phyloP scores from a whole-genome alignment of 2,797 vertebrate genomes.

The Clarias fuscus region DNA sequence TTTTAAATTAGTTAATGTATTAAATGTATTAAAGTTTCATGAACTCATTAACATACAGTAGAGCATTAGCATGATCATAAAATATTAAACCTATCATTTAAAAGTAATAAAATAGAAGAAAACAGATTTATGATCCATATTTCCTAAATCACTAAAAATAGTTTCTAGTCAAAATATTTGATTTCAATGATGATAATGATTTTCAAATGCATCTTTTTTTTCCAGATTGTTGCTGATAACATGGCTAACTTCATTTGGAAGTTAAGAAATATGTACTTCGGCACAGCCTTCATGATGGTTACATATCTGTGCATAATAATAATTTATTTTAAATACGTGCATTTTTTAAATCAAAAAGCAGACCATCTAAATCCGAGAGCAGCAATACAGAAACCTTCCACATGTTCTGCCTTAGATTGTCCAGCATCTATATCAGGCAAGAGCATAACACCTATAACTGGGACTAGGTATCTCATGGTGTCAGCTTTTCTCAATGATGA shows the following conservation, averaged over 20 bases:
- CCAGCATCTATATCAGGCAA: conserved; percentile 28
- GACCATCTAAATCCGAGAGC: not conserved
- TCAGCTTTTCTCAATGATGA: conserved; percentile 65
- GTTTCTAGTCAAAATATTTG: not conserved
- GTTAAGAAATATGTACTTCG: not conserved
- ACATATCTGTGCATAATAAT: not conserved
- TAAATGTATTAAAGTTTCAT: too few relatives aligned
- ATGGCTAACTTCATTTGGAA: conserved; percentile 13
- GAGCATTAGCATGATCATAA: too few relatives aligned
- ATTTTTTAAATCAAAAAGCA: not conserved
- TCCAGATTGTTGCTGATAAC: conserved; percentile 3
- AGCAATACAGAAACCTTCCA: conserved; percentile 18
- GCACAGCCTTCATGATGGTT: not conserved
- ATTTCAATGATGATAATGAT: too few relatives aligned
- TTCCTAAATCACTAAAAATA: not conserved
- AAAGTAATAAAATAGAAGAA: not conserved
- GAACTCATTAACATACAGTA: too few relatives aligned
- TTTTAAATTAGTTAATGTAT: too few relatives aligned
- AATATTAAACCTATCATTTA: too few relatives aligned
- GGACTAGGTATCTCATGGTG: conserved; percentile 63
- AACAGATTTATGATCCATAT: not conserved
- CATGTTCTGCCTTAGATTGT: conserved; percentile 3
- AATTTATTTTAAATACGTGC: not conserved
- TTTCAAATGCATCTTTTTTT: conserved; percentile 2
- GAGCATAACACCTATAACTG: conserved; percentile 58